Evolutionary conservation across 2,113 vertebrate species (phyloP).

Genomic region (Polypterus senegalus): DNA sequence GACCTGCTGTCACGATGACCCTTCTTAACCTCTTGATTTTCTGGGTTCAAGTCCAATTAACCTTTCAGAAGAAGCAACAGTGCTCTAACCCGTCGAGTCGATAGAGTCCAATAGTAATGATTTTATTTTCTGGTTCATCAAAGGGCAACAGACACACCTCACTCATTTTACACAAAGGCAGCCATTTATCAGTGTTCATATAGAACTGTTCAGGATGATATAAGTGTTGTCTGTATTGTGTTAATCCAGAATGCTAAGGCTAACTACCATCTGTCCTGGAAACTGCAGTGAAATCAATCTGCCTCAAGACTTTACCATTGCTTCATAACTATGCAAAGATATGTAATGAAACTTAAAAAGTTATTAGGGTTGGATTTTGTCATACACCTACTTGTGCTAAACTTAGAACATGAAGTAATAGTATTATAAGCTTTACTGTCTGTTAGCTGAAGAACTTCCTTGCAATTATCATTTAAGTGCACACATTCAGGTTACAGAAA

Average conservation of each 20-base stretch:
- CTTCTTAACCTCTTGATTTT: constrained; percentile 91
- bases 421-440: no score
- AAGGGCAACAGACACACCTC: constrained; percentile 69
- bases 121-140: constrained; percentile 95
- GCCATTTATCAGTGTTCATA: constrained; percentile 69
- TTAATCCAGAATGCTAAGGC: constrained; percentile 47
- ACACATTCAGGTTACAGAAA: no score
- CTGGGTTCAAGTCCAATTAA: constrained; percentile 98
- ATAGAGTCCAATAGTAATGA: constrained; percentile 81
- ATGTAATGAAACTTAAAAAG: no score
- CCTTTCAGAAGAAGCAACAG: constrained; percentile 72
- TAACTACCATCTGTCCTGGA: constrained; percentile 22
- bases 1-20: constrained; percentile 85
- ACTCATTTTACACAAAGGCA: constrained; percentile 70
- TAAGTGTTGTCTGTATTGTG: constrained; percentile 41
- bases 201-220: constrained; percentile 42
- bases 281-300: constrained; percentile 7
- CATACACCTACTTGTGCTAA: no score
- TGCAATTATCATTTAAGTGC: no score
- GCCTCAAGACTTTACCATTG: not conserved
- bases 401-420: no score
- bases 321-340: no score
- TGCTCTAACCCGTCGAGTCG: constrained; percentile 75
- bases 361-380: no score
- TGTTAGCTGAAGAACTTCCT: no score